Evolutionary conservation across 2,888 invertebrate species (phyloP), one percentile per base, ranked within the genome.

Genomic region (Drosophila leonis): DNA sequence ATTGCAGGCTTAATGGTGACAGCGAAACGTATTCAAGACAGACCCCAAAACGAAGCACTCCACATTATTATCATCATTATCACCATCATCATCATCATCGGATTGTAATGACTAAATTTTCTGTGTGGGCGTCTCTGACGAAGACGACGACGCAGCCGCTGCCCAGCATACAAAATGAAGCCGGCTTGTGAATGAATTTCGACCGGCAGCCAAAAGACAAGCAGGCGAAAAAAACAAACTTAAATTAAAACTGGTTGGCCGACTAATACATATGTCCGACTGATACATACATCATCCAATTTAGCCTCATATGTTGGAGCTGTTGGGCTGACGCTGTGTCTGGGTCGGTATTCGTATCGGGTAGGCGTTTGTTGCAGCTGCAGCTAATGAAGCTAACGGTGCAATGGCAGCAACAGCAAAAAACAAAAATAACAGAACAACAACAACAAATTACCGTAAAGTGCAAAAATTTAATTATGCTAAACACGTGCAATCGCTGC

Each of bases 331-430:
- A 46, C 59, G 24, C 52, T 64, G 37, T 13, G 55, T 42, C 61
- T 61, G 66, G 18, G 63, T 42, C 51, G 39, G 65, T 18, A 49
- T 49, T 49, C 2, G 48, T 33, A 37, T 35, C 56, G 59, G 78
- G 75, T 74, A 75, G 85, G 70, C 75, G 72, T 69, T 54, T 48
- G 69, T 42, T 69, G 79, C 82, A 75, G 64, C 71, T 73, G 83
- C 83, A 68, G 81, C 84, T 85, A 85, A 85, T 88, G 84, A 89
- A 85, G 84, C 84, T 89, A 84, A 88, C 80, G 89, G 89, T 78
- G 62, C 55, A 64, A 35, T 35, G 51, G 49, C 55, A 60, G 24
- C 66, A 51, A 61, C 62, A 62, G 56, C 33, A 29, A 31, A 49
- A 31, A 39, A 37, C 13, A 35, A 35, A 64, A 59, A 51, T 48